Evolutionary conservation across 2,797 vertebrate genomes (phyloP).

Genomic region (Margarornis squamiger): DNA sequence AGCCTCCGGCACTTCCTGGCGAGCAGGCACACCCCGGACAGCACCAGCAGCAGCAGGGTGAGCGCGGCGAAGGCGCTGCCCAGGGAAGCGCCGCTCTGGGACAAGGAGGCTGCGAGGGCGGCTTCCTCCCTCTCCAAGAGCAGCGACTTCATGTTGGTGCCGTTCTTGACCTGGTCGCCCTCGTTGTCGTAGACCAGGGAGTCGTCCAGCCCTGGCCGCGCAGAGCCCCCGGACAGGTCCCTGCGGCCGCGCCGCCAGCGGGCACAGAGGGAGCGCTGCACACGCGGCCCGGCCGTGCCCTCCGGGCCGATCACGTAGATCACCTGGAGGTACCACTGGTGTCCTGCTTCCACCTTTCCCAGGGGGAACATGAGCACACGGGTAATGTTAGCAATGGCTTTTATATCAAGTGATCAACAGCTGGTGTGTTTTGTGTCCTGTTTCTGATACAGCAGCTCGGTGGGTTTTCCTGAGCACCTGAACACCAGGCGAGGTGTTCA

Average conservation of each 20-base stretch:
- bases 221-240: constrained; percentile 80
- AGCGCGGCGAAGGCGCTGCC: constrained; percentile 86
- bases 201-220: constrained; percentile 82
- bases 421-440: fast-evolving
- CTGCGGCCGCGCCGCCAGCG: constrained; percentile 77
- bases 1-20: constrained; percentile 79
- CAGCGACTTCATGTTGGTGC: constrained; percentile 97
- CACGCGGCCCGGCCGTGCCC: constrained; percentile 81
- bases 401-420: not conserved
- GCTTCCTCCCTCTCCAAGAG: constrained; percentile 83
- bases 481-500: not conserved
- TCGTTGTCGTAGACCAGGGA: constrained; percentile 98
- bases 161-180: constrained; percentile 94
- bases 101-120: constrained; percentile 79
- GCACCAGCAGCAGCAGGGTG: constrained; percentile 82
- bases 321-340: constrained; percentile 98
- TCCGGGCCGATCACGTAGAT: constrained; percentile 94
- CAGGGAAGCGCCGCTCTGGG: constrained; percentile 82
- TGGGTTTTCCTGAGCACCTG: not conserved
- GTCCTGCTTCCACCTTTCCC: constrained; percentile 92
- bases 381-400: fast-evolving
- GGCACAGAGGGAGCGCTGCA: constrained; percentile 84
- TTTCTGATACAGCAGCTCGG: not conserved
- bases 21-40: constrained; percentile 83
- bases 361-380: not conserved